Percentiles rank a stretch among this genome's conserved stretches.
phyloP scores from a whole-genome alignment of 2,797 vertebrate species.

The Acipenser ruthenus region DNA sequence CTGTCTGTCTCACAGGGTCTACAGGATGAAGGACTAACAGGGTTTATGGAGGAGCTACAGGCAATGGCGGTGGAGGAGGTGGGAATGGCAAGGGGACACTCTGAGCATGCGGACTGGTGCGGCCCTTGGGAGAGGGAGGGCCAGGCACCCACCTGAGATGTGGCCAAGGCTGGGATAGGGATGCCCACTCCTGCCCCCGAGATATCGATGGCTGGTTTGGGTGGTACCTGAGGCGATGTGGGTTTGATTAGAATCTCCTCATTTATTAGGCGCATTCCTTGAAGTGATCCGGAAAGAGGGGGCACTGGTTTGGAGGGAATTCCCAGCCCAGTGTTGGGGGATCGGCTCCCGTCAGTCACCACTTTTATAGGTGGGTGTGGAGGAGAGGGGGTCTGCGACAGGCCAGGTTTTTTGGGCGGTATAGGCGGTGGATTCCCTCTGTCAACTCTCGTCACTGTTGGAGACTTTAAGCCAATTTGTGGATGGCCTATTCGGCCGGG shows the following conservation, averaged over 20 bases:
- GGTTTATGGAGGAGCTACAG: slow-evolving; percentile 83
- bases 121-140: slow-evolving; percentile 65
- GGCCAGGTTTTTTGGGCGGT: slow-evolving; percentile 97
- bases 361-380: slow-evolving; percentile 88
- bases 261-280: slow-evolving; percentile 66
- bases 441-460: slow-evolving; percentile 80
- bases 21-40: slow-evolving; percentile 86
- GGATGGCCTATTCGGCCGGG: slow-evolving; percentile 64
- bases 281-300: slow-evolving; percentile 57
- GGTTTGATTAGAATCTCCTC: slow-evolving; percentile 66
- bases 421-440: slow-evolving; percentile 95
- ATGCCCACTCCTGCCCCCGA: slow-evolving; percentile 69
- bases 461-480: slow-evolving; percentile 75
- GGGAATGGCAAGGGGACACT: slow-evolving; percentile 77
- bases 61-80: slow-evolving; percentile 61
- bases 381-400: slow-evolving; percentile 89
- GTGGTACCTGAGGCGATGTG: slow-evolving; percentile 89
- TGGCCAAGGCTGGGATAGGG: slow-evolving; percentile 86
- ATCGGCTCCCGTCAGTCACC: slow-evolving; percentile 72
- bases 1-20: slow-evolving; percentile 85
- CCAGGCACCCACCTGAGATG: slow-evolving; percentile 98
- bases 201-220: slow-evolving; percentile 96
- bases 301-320: slow-evolving; percentile 61
- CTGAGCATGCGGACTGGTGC: slow-evolving; percentile 85
- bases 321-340: slow-evolving; percentile 70